Evolutionary conservation across 2,888 invertebrate species (phyloP), one percentile per base, ranked within the genome.

Genomic region (Campoplex nolae): DNA sequence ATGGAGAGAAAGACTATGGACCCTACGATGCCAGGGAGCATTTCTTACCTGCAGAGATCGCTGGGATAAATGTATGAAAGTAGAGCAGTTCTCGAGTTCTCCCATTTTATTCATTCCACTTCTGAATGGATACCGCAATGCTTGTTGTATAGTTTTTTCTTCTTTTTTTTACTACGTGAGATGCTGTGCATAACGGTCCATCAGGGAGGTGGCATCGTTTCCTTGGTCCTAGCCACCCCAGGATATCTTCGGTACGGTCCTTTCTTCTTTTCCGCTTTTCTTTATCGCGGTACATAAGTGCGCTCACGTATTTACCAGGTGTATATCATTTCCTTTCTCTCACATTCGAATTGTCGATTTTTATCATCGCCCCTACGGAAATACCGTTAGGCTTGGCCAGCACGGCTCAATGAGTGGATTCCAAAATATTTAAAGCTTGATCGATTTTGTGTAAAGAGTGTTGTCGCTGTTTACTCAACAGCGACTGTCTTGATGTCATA

Each of bases 81-180:
- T 92, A 90, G 91, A 92, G 91, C 91, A 92, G 90, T 90, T 90
- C 92, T 92, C 91, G 88, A 91, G 91, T 92, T 92, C 89, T 89
- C 88, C 84, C 89, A 91, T 90, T 91, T 90, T 92, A 91, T 91
- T 91, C 89, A 88, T 88, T 89, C 87, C 88, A 79, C 75, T 85
- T 85, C 84, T 89, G 84, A 91, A 91, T 90, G 90, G 89, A 92
- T 90, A 90, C 91, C 90, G 90, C 90, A 90, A 91, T 88, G 87
- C 88, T 88, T 88, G 86, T 87, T 86, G 83, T 87, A 85, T 87
- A 78, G 78, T 58, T 82, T 83, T 70, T 82, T 88, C 23, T 85
- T 88, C 42, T 74, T 73, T 87, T 85, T 62, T 84, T 85, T 62
- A 78, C 82, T 42, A 18, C 54, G 67, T 45, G 45, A 62, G 76